Evolutionary conservation across 2,888 invertebrate species (phyloP), one percentile per base, ranked within the genome.

Genomic region (Asteroscopus sphinx): DNA sequence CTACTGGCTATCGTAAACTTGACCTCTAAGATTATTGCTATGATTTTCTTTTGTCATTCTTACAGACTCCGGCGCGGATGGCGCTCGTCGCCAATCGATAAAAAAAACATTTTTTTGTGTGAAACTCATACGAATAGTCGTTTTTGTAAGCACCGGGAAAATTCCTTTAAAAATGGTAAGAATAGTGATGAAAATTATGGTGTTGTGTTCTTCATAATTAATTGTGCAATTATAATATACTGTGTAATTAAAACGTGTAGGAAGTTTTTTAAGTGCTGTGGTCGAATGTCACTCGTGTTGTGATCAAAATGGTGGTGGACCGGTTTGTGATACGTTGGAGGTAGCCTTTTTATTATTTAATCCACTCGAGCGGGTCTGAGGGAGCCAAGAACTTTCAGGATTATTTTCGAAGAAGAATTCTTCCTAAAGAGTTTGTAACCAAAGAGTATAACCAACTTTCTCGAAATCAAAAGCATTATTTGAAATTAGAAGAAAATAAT

Each of bases 1-100:
- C 80, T 55, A 65, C 52, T 73, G 75, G 76, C 80, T 82, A 87
- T 89, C 85, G 83, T 88, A 90, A 90, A 89, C 91, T 90, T 92
- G 92, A 91, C 90, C 92, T 92, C 86, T 78, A 53, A 64, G 71
- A 74, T 77, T 77, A 73, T 63, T 76, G 80, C 78, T 81, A 78
- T 77, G 71, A 77, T 79, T 79, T 78, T 80, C 76, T 84, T 85
- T 83, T 84, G 82, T 85, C 86, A 90, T 88, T 87, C 86, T 81
- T 69, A 53, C 70, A 79, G 75, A 76, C 68, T 60, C 75, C 60
- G 60, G 66, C 81, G 81, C 73, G 74, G 16, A 71, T 67, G 77
- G 70, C 82, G 84, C 85, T 76, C 78, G 85, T 81, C 73, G 73
- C 73, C 68, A 74, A 71, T 60, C 63, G 65, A 72, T 62, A 63